A percentile compares a stretch with the other conserved stretches of the same genome.
Conservation (phyloP, 2,797 vertebrate genomes). For the Phaenicophaeus curvirostris region DNA sequence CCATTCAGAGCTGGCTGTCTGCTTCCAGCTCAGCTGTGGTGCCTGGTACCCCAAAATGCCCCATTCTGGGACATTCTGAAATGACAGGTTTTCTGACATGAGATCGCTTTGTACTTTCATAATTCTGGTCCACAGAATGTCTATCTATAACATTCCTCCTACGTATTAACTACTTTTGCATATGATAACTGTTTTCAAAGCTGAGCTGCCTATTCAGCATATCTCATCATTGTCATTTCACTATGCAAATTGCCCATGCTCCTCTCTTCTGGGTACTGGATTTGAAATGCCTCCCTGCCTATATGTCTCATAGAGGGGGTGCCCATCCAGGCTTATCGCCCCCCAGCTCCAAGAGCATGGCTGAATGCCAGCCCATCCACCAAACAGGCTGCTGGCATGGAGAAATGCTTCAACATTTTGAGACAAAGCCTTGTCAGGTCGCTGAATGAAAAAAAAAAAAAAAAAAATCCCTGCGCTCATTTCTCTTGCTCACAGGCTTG, state of each 20-base stretch:
- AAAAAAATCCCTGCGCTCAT: not conserved
- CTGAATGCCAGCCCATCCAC: not conserved
- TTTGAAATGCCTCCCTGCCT: not conserved
- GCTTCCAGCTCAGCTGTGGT: not conserved
- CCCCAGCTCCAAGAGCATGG: not conserved
- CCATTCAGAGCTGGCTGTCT: not conserved
- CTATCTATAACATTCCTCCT: not conserved
- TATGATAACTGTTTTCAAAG: not conserved
- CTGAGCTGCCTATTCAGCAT: not conserved
- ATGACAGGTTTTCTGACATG: not conserved
- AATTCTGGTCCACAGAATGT: not conserved
- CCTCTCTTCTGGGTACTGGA: not conserved
- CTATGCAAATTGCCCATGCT: not conserved
- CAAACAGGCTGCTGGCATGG: not conserved
- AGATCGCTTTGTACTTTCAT: not conserved
- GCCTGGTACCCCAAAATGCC: not conserved
- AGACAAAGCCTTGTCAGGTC: conserved; percentile 3
- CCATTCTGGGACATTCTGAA: not conserved
- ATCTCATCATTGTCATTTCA: not conserved
- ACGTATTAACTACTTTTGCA: not conserved
- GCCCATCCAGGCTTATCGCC: not conserved
- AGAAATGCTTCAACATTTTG: conserved; percentile 7
- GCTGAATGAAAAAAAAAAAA: not conserved
- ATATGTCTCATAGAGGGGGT: not conserved
- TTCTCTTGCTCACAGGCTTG: conserved; percentile 25